Evolutionary conservation across 2,797 vertebrate genomes (phyloP).

Genomic region (Ptychobarbus kaznakovi): DNA sequence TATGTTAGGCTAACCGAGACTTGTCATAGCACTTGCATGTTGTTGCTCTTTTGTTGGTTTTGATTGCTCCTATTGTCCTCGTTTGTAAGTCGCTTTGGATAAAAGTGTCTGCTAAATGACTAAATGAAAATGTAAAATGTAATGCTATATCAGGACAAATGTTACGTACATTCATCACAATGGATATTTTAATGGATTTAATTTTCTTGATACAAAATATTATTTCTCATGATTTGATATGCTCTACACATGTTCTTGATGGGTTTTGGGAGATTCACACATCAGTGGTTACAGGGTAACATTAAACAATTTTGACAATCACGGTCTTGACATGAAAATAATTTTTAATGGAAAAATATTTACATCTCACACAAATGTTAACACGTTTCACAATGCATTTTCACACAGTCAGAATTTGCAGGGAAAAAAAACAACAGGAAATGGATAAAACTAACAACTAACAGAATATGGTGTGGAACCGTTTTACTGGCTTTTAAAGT

Average conservation of each 20-base stretch:
- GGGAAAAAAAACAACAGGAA: neutral
- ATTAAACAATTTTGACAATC: neutral
- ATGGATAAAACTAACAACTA: neutral
- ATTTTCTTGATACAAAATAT: neutral
- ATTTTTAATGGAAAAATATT: conserved; percentile 2
- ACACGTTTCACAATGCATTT: neutral
- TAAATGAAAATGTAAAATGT: too few species aligned
- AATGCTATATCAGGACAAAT: neutral
- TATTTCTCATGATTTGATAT: neutral
- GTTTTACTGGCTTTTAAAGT: neutral
- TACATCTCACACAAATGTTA: conserved; percentile 9
- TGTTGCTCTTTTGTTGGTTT: too few species aligned
- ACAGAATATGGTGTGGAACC: neutral
- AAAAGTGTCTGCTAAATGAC: too few species aligned
- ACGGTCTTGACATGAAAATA: neutral
- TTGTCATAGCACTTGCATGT: too few species aligned
- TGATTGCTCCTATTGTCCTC: too few species aligned
- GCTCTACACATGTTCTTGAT: neutral
- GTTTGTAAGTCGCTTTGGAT: too few species aligned
- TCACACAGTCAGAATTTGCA: conserved; percentile 5
- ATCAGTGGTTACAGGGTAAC: neutral
- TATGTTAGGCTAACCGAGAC: too few species aligned
- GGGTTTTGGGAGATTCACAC: neutral
- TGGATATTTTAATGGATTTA: neutral
- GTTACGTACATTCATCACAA: neutral